Conservation (phyloP, 2,113 vertebrate genomes). For the Callionymus lyra region DNA sequence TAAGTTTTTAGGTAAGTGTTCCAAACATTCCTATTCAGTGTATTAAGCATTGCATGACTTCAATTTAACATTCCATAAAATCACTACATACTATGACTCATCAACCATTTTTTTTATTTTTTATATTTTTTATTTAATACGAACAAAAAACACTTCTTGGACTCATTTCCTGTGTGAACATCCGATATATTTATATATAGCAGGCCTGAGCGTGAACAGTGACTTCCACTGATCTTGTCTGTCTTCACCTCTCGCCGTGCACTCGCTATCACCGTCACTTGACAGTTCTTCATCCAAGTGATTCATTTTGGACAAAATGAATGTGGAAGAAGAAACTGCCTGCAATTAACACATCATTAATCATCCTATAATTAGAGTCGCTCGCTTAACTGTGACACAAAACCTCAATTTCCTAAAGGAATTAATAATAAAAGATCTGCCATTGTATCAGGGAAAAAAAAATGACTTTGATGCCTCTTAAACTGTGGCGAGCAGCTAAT, state of each 20-base stretch:
- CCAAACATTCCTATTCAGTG: too few relatives aligned
- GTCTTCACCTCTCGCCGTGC: conserved; percentile 13
- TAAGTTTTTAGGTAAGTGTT: too few relatives aligned
- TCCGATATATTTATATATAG: too few relatives aligned
- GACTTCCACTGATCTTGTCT: conserved; percentile 13
- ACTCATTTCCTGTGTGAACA: too few relatives aligned
- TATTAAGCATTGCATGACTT: too few relatives aligned
- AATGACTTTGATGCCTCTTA: background rate
- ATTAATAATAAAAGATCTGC: conserved; percentile 65
- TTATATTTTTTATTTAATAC: too few relatives aligned
- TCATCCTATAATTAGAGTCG: conserved; percentile 74
- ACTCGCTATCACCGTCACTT: conserved; percentile 24
- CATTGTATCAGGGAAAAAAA: conserved; percentile 66
- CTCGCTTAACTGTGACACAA: conserved; percentile 64
- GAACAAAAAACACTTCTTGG: too few relatives aligned
- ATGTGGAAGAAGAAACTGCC: conserved; percentile 59
- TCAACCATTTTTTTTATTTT: too few relatives aligned
- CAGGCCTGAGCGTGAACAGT: conserved; percentile 5
- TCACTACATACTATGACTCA: too few relatives aligned
- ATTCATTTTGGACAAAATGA: conserved; percentile 64
- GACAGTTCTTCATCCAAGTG: conserved; percentile 48
- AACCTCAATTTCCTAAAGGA: conserved; percentile 63
- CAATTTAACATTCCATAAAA: too few relatives aligned
- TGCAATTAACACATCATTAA: conserved; percentile 75
- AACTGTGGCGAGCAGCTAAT: background rate